Evolutionary conservation across 2,113 vertebrate species (phyloP).

Genomic region (Caranx melampygus): DNA sequence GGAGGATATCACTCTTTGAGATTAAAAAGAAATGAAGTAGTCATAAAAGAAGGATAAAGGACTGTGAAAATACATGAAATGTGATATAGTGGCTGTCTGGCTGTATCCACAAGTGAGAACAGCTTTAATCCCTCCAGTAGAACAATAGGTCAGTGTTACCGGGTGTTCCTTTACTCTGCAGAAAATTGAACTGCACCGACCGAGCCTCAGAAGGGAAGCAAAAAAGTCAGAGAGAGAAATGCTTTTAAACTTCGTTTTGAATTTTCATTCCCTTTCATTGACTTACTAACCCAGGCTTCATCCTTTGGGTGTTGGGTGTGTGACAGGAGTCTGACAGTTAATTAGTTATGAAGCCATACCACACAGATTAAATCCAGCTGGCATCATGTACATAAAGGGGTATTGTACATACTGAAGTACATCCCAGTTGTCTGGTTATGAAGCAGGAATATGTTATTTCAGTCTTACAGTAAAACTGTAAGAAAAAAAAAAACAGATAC

Average conservation of each 20-base stretch:
- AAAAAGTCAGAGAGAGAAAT: background rate
- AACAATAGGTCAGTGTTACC: constrained; percentile 32
- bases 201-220: background rate
- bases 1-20: background rate
- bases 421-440: constrained; percentile 3
- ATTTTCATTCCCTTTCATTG: constrained; percentile 32
- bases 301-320: constrained; percentile 25
- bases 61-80: constrained; percentile 26
- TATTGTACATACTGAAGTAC: background rate
- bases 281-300: constrained; percentile 31
- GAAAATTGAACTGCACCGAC: constrained; percentile 7
- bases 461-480: background rate
- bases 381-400: background rate
- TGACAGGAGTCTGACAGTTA: background rate
- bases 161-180: constrained; percentile 38
- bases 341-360: background rate
- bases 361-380: background rate
- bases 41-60: background rate
- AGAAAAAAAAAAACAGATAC: background rate
- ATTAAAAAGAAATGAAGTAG: constrained; percentile 5
- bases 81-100: constrained; percentile 8
- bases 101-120: background rate
- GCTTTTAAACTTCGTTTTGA: constrained; percentile 27
- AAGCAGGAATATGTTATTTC: background rate
- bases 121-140: constrained; percentile 14